phyloP scores from a whole-genome alignment of 2,888 invertebrate species.

The Machimus atricapillus region DNA sequence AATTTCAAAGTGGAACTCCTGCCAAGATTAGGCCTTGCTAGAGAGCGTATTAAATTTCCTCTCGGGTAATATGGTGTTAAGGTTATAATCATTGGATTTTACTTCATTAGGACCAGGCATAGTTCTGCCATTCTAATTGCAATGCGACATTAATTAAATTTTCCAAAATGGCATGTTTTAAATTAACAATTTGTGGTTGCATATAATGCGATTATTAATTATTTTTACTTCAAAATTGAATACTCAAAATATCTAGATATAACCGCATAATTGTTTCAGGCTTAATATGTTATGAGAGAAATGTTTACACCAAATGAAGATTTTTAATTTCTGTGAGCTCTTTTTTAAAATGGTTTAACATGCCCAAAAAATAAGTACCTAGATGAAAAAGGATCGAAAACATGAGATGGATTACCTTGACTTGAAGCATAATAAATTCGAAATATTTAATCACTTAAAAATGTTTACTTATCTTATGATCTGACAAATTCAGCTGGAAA shows the following conservation, averaged over 20 bases:
- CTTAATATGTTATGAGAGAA: background rate
- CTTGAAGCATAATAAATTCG: background rate
- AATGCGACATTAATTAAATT: conserved; percentile 9
- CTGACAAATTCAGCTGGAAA: background rate
- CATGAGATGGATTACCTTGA: background rate
- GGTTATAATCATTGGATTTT: conserved; percentile 21
- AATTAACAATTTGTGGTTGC: background rate
- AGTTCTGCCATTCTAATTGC: background rate
- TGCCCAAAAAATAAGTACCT: background rate
- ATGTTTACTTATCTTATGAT: background rate
- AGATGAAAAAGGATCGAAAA: background rate
- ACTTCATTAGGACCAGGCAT: background rate
- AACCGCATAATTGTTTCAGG: background rate
- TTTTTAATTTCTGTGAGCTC: no score
- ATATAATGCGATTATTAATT: background rate
- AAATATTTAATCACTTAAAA: background rate
- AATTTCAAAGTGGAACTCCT: conserved; percentile 20
- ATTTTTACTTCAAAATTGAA: background rate
- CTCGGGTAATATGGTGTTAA: conserved; percentile 3
- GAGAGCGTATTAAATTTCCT: conserved; percentile 17
- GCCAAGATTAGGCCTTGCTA: background rate
- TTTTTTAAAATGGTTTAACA: background rate
- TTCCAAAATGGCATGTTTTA: background rate
- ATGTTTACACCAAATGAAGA: no score
- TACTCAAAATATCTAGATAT: background rate